A percentile compares a stretch with the other conserved stretches of the same genome.
Evolutionary conservation across 1,140 invertebrate genomes (phyloP).

Genomic region (Linepithema humile): DNA sequence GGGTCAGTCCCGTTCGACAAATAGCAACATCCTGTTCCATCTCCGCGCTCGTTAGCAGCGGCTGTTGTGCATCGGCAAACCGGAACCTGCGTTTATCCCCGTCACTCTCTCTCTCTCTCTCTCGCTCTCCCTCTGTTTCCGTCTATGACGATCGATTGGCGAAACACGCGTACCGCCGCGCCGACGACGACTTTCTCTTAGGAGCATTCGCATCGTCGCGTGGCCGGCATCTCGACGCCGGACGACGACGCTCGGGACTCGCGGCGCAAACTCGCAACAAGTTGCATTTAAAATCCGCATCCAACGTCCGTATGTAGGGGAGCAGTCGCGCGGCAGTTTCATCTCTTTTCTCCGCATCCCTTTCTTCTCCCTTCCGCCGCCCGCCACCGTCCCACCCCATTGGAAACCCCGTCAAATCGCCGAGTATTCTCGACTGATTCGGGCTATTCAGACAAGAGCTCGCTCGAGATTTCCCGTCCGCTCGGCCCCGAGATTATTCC

Average conservation of each 20-base stretch:
- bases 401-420: conserved; percentile 43
- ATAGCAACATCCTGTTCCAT: conserved; percentile 46
- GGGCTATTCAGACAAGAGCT: conserved; percentile 55
- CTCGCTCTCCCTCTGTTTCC: conserved; percentile 15
- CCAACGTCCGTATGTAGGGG: conserved; percentile 50
- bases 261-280: conserved; percentile 75
- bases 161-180: neutral
- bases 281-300: conserved; percentile 76
- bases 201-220: conserved; percentile 9
- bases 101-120: neutral
- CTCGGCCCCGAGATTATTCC: conserved; percentile 23
- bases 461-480: conserved; percentile 36
- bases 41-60: conserved; percentile 43
- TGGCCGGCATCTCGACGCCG: conserved; percentile 10
- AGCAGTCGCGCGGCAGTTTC: conserved; percentile 53
- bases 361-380: neutral
- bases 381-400: neutral
- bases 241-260: conserved; percentile 55
- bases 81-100: neutral
- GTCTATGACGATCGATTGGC: conserved; percentile 26
- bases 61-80: conserved; percentile 36
- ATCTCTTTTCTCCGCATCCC: conserved; percentile 45
- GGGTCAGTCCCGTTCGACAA: conserved; percentile 30
- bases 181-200: conserved; percentile 11
- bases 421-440: conserved; percentile 49